phyloP scores from a whole-genome alignment of 2,113 vertebrate species.

The Cathartes aura region DNA sequence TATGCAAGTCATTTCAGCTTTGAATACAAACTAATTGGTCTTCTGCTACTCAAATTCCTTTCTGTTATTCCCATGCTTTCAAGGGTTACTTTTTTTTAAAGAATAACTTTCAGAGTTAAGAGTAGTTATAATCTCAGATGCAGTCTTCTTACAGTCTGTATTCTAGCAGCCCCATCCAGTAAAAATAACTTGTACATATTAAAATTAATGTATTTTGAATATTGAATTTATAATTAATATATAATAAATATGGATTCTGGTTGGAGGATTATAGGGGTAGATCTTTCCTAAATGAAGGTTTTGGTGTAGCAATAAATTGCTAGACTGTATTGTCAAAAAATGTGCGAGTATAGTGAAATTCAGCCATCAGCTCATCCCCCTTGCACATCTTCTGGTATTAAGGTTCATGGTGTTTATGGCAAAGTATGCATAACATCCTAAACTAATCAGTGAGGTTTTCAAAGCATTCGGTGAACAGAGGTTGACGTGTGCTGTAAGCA shows the following conservation, averaged over 20 bases:
- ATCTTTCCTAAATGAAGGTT: not conserved
- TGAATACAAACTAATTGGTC: not conserved
- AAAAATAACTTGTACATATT: not conserved
- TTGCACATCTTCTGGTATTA: not conserved
- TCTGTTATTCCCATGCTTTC: not conserved
- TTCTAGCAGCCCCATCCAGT: not conserved
- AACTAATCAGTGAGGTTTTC: not conserved
- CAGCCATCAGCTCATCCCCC: not conserved
- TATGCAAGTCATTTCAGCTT: conserved; percentile 16
- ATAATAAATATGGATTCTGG: not conserved
- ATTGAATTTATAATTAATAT: not conserved
- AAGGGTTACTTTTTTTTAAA: not conserved
- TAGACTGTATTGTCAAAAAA: not conserved
- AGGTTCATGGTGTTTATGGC: not conserved
- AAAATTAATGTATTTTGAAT: not conserved
- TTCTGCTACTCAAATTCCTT: not conserved
- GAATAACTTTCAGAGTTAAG: not conserved
- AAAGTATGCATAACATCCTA: not conserved
- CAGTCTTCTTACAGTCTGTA: not conserved
- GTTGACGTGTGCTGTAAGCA: not conserved
- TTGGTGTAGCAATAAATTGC: not conserved
- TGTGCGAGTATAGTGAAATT: not conserved
- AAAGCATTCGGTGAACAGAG: not conserved
- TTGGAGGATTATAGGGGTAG: not conserved
- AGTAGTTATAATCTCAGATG: not conserved